These are phyloP conservation scores for Brachylomia viminalis DNA, from an alignment of 2,888 invertebrate genomes.

Conservation along the genomic window DNA sequence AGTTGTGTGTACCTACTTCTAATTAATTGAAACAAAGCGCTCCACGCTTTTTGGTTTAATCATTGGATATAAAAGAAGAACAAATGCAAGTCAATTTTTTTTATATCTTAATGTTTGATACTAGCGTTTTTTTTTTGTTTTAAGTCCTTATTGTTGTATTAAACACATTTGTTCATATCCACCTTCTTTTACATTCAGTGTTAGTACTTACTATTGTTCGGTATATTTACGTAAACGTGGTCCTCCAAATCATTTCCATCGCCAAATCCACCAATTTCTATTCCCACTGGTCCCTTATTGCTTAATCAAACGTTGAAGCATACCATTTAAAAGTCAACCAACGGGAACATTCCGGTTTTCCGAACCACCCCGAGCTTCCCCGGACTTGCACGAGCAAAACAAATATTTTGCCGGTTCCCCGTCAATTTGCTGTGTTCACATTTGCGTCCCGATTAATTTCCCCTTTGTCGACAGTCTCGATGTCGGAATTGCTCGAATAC, in stretches of 20 bases:
- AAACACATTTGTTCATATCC: not conserved
- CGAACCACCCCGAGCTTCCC: constrained; percentile 25
- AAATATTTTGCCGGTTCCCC: constrained; percentile 48
- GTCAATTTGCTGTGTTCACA: constrained; percentile 44
- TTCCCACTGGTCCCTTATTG: not conserved
- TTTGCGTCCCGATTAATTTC: constrained; percentile 58
- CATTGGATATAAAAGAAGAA: no score
- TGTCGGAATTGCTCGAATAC: constrained; percentile 41
- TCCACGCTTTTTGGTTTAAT: no score
- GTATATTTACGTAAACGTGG: not conserved
- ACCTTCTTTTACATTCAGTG: not conserved
- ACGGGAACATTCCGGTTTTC: constrained; percentile 16
- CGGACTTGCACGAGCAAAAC: constrained; percentile 46
- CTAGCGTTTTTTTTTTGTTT: no score
- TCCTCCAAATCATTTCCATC: not conserved
- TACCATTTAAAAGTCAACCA: constrained; percentile 34
- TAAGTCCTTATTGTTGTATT: no score
- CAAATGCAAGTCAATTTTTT: no score
- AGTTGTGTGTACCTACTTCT: no score
- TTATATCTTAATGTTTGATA: no score
- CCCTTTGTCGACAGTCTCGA: constrained; percentile 37
- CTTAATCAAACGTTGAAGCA: constrained; percentile 7
- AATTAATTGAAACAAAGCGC: no score
- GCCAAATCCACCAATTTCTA: not conserved
- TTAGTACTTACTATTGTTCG: not conserved